Evolutionary conservation across 1,140 invertebrate genomes (phyloP).

Genomic region (Drosophila navojoa): DNA sequence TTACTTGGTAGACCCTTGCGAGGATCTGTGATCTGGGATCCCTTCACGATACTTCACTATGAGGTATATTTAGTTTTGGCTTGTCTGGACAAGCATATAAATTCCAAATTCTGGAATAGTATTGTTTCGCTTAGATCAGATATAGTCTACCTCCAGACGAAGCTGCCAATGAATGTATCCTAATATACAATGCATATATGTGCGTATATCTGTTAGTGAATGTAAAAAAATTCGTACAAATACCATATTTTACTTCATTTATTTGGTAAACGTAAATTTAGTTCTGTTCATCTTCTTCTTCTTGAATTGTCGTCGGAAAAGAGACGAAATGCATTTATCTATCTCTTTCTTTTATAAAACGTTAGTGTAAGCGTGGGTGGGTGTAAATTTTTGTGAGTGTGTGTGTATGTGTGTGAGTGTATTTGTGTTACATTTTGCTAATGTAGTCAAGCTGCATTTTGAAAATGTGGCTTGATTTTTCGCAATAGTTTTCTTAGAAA

Average conservation of each 20-base stretch:
- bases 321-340: slow-evolving; percentile 2
- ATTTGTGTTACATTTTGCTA: neutral
- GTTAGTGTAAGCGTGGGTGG: neutral
- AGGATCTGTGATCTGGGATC: too few relatives aligned
- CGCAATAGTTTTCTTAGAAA: neutral
- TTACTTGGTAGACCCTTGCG: too few relatives aligned
- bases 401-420: neutral
- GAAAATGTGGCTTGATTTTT: neutral
- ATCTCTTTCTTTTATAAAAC: neutral
- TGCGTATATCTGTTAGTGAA: neutral
- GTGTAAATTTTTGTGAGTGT: neutral
- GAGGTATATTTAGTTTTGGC: too few relatives aligned
- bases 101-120: too few relatives aligned
- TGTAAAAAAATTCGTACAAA: neutral
- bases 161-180: too few relatives aligned
- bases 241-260: slow-evolving; percentile 19
- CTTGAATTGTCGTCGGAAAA: slow-evolving; percentile 9
- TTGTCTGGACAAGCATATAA: too few relatives aligned
- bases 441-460: neutral
- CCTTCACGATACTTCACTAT: too few relatives aligned
- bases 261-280: slow-evolving; percentile 30
- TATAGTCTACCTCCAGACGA: too few relatives aligned
- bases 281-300: slow-evolving; percentile 15
- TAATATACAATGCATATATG: neutral
- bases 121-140: too few relatives aligned